Base-by-base conservation (phyloP, 2,888 invertebrate genomes). In the Crematogaster levior region DNA sequence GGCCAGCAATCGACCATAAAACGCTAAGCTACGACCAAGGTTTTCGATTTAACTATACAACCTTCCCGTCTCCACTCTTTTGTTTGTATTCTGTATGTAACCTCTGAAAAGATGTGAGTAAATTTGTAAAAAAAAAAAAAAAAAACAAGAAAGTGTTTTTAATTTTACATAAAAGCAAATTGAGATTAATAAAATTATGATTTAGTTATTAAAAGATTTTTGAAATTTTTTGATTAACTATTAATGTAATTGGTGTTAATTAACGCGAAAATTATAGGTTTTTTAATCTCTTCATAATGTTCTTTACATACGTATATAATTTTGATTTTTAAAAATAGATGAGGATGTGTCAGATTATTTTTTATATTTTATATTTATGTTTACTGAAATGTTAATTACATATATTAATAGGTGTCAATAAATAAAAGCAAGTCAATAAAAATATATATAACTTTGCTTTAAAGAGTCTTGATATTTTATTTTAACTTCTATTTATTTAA, bases 241-340 rank as follows among this genome's bases (percentile, higher is more conserved):
- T 92, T 93, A 93, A 92, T 93, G 93, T 92, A 93, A 93, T 90
- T 92, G 93, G 93, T 93, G 93, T 93, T 93, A 93, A 93, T 18
- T 93, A 93, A 93, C 92, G 93, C 92, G 92, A 93, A 93, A 93
- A 93, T 92, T 93, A 93, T 89, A 93, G 93, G 93, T 94, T 94
- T 92, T 40, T 94, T 93, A 92, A 93, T 93, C 93, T 93, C 93
- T 93, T 88, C 92, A 92, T 91, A 92, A 92, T 73, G 83, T 88
- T 83, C 82, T 66, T 48, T 10, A 24, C 18, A 9, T 3, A 5
- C 3, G 5, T 37, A 10, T 30, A 21, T 30, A 21, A 21, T 15
- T 34, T 2, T 70, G 5, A 70, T 53, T 66, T 66, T 27, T 9
- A 63, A 24, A 15, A 40, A 40, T 4, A 63, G 1, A n/a, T n/a